Evolutionary conservation across 2,888 invertebrate species (phyloP), one percentile per base, ranked within the genome.

Genomic region (Lysandra coridon): DNA sequence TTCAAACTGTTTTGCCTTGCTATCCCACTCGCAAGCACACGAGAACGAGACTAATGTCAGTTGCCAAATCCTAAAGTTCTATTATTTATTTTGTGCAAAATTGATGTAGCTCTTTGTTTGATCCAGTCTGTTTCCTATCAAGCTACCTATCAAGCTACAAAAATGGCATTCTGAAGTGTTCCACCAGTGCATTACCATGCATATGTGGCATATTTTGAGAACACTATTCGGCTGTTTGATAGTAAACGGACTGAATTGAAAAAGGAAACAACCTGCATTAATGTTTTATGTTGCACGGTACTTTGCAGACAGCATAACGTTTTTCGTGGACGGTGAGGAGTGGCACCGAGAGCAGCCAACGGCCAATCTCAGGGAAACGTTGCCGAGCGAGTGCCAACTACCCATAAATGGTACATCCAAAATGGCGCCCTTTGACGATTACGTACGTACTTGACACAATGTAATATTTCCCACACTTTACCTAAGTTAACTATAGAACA

Each of bases 401-500:
- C 60, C 60, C 23, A 23, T 2, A 33, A 37, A 83, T 0, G 73
- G 82, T 37, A 89, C 90, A 4, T 80, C 86, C 0, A 85, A 83
- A 12, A 87, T 91, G 85, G 86, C 95, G 84, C 89, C 93, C 0
- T 93, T 93, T 76, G 92, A 93, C 83, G 88, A 92, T 60, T 85
- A 88, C 78, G 93, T 93, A 78, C 85, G 88, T 86, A 40, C 5
- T 62, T 62, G 23, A n/a, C n/a, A 60, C 60, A 12, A 60, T 5
- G 23, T 62, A 2, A n/a, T 62, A 37, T 37, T 37, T 62, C 1
- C 6, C 60, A 5, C 60, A 62, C 7, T 2, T 23, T 40, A 37
- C 40, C 40, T 37, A 37, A 37, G 37, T 37, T 37, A 37, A 37
- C 33, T 33, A 2, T 37, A 37, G 1, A 37, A 37, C 37, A 37